These are phyloP conservation scores for Sturnira hondurensis DNA, from an alignment of 2,113 vertebrate species.

Conservation along the genomic window DNA sequence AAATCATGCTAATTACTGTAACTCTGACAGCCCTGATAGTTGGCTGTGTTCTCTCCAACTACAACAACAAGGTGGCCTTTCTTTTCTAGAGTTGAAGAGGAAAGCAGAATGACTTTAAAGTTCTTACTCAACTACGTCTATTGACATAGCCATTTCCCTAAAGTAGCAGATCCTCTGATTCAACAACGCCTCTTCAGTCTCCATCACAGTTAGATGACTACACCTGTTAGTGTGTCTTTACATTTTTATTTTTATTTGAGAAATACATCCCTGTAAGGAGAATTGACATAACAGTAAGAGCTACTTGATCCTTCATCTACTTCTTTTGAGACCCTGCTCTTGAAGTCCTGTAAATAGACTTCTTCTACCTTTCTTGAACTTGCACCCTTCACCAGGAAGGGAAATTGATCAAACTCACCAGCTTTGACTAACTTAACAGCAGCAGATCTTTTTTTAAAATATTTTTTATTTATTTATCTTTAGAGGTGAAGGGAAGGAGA, in stretches of 20 bases:
- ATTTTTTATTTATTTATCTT: too few species aligned
- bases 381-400: background rate
- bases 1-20: background rate
- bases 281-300: background rate
- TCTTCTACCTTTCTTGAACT: conserved; percentile 29
- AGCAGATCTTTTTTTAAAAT: background rate
- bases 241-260: conserved; percentile 32
- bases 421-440: background rate
- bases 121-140: conserved; percentile 29
- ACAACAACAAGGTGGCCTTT: background rate
- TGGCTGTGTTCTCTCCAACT: background rate
- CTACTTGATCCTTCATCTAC: background rate
- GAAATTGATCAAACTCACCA: conserved; percentile 19
- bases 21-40: background rate
- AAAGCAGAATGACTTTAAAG: conserved; percentile 35
- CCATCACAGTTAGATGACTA: background rate
- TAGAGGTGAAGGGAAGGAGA: too few species aligned
- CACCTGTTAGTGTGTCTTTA: background rate
- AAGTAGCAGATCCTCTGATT: conserved; percentile 21
- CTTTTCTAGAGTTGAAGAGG: background rate
- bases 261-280: background rate
- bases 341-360: conserved; percentile 14
- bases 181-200: conserved; percentile 2
- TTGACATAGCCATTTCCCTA: conserved; percentile 25
- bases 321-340: conserved; percentile 2